Evolutionary conservation across 2,113 vertebrate genomes (phyloP).

Genomic region (Rutilus rutilus): DNA sequence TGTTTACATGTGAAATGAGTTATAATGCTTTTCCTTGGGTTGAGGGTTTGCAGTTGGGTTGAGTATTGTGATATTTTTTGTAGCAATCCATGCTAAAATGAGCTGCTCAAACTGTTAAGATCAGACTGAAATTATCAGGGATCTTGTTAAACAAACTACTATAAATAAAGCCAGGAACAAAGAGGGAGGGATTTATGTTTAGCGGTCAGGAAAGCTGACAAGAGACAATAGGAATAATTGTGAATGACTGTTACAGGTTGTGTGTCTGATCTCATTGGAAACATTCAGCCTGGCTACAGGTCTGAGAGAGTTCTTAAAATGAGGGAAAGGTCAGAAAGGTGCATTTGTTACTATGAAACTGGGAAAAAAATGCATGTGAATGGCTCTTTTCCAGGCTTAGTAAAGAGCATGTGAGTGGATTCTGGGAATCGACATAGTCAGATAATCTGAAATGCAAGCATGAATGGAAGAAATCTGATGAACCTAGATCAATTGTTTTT

Average conservation of each 20-base stretch:
- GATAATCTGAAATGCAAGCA: conserved; percentile 16
- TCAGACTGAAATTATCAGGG: neutral
- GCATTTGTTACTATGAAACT: neutral
- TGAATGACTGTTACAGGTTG: neutral
- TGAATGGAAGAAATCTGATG: conserved; percentile 37
- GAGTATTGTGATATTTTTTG: neutral
- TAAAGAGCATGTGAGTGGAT: conserved; percentile 14
- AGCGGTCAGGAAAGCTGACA: neutral
- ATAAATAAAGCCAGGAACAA: neutral
- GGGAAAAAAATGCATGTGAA: conserved; percentile 32
- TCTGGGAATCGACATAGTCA: conserved; percentile 3
- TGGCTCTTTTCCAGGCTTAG: neutral
- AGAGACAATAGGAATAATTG: neutral
- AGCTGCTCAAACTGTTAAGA: neutral
- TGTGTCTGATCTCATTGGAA: conserved; percentile 10
- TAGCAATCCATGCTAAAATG: neutral
- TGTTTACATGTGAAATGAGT: neutral
- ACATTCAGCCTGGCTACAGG: neutral
- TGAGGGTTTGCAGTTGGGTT: neutral
- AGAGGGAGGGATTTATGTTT: neutral
- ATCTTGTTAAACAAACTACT: neutral
- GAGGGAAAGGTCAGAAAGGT: conserved; percentile 35
- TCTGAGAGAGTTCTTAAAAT: conserved; percentile 8
- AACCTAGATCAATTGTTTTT: conserved; percentile 11
- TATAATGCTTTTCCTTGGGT: neutral